phyloP scores from a whole-genome alignment of 2,888 invertebrate genomes.

The Serripes groenlandicus region DNA sequence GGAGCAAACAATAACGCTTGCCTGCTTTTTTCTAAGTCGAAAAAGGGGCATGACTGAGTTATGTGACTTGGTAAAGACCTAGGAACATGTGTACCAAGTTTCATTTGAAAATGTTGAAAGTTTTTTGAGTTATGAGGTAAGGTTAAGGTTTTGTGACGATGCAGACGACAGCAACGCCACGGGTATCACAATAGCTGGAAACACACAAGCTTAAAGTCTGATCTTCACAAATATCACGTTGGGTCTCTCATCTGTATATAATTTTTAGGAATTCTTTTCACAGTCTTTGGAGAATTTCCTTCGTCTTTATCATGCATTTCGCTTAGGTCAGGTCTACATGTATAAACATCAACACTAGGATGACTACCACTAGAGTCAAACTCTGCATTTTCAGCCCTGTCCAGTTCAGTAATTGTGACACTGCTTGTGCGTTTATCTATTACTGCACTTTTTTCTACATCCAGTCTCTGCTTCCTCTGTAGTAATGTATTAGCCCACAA shows the following conservation, averaged over 20 bases:
- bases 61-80: too few relatives aligned
- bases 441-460: slow-evolving; percentile 58
- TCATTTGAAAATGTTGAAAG: too few relatives aligned
- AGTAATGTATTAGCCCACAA: slow-evolving; percentile 78
- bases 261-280: slow-evolving; percentile 61
- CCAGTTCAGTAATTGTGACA: slow-evolving; percentile 66
- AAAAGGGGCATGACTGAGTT: too few relatives aligned
- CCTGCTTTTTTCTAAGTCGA: too few relatives aligned
- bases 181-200: too few relatives aligned
- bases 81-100: too few relatives aligned
- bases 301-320: background rate
- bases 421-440: slow-evolving; percentile 24
- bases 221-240: too few relatives aligned
- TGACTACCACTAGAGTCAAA: slow-evolving; percentile 22
- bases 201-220: too few relatives aligned
- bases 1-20: too few relatives aligned
- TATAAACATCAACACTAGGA: slow-evolving; percentile 9
- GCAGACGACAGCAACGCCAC: too few relatives aligned
- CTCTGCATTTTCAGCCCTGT: slow-evolving; percentile 26
- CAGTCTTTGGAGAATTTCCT: slow-evolving; percentile 1
- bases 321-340: slow-evolving; percentile 23
- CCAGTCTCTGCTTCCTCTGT: slow-evolving; percentile 60
- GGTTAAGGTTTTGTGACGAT: too few relatives aligned
- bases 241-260: slow-evolving; percentile 75
- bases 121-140: too few relatives aligned